phyloP scores from a whole-genome alignment of 2,888 invertebrate species.

The Eupithecia pulchellata region DNA sequence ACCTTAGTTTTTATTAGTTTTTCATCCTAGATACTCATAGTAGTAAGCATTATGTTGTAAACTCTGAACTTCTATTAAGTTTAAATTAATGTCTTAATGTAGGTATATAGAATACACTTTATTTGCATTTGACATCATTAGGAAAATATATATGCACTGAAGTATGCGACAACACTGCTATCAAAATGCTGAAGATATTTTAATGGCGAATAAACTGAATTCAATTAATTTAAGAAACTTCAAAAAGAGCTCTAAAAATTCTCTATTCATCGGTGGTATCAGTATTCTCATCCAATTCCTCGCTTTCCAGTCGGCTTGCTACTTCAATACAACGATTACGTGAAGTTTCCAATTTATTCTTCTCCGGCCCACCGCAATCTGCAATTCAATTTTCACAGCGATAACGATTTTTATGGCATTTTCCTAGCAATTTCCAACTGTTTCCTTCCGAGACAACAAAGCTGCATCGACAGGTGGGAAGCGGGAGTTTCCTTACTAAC shows the following conservation, averaged over 20 bases:
- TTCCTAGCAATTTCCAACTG: conserved; percentile 29
- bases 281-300: not conserved
- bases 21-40: too few species aligned
- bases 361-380: conserved; percentile 19
- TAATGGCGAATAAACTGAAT: too few species aligned
- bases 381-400: conserved; percentile 23
- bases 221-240: too few species aligned
- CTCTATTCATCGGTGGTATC: not conserved
- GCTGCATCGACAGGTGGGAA: conserved; percentile 63
- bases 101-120: not conserved
- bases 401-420: conserved; percentile 32
- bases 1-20: too few species aligned
- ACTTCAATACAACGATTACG: conserved; percentile 1
- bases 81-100: too few species aligned
- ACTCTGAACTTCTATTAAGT: too few species aligned
- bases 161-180: not conserved
- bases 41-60: too few species aligned
- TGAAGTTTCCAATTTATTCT: conserved; percentile 24
- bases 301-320: not conserved
- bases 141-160: not conserved
- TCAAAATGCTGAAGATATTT: too few species aligned
- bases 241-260: too few species aligned
- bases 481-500: conserved; percentile 34
- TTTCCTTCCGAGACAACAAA: conserved; percentile 50
- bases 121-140: not conserved